Evolutionary conservation across 2,113 vertebrate genomes (phyloP).

Genomic region (pig (Sus scrofa)): DNA sequence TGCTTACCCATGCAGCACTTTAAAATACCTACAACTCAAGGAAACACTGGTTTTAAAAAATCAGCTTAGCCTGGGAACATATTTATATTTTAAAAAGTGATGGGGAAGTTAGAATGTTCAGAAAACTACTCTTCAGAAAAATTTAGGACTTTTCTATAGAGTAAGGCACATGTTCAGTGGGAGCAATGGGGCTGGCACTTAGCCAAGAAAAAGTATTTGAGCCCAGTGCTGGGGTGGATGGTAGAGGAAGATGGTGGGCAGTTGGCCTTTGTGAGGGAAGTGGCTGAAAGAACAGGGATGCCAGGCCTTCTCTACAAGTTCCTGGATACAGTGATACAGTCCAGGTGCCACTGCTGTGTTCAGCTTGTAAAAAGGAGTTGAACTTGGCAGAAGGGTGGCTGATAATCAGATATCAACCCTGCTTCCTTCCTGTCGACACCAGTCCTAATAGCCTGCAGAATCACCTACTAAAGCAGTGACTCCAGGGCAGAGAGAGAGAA

Average conservation of each 20-base stretch:
- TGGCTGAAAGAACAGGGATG: not conserved
- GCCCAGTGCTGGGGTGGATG: rapidly evolving
- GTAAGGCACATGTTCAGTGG: not conserved
- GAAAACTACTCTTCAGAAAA: not conserved
- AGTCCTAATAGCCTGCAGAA: not conserved
- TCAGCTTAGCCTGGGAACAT: not conserved
- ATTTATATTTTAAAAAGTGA: not conserved
- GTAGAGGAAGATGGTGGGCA: not conserved
- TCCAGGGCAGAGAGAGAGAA: not conserved
- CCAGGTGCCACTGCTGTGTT: not conserved
- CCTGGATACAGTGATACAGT: too few species aligned
- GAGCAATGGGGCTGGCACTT: not conserved
- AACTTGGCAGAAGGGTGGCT: not conserved
- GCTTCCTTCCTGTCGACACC: not conserved
- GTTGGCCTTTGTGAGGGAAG: not conserved
- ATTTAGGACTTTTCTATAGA: not conserved
- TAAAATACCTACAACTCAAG: conserved; percentile 5
- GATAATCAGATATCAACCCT: not conserved
- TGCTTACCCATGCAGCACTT: not conserved
- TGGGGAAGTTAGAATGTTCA: not conserved
- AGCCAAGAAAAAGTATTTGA: not conserved
- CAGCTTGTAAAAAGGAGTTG: not conserved
- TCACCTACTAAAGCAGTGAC: not conserved
- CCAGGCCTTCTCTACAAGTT: not conserved
- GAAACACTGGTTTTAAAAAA: conserved; percentile 30